phyloP scores from a whole-genome alignment of 2,113 vertebrate species.

The Ciconia stormi region DNA sequence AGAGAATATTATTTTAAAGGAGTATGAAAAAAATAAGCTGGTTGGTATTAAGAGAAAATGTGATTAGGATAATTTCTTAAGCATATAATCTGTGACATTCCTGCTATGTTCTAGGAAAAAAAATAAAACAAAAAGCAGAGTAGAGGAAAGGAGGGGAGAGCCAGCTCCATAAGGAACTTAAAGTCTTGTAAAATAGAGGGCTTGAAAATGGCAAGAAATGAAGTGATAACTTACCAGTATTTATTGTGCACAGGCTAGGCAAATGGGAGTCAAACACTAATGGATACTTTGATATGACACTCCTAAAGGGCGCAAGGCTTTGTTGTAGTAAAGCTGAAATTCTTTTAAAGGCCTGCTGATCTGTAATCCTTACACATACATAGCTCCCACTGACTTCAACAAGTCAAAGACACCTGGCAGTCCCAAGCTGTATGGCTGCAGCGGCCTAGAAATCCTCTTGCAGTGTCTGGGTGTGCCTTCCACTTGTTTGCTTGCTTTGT shows the following conservation, averaged over 20 bases:
- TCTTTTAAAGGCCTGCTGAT: not conserved
- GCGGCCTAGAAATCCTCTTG: not conserved
- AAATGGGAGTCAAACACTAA: not conserved
- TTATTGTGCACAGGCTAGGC: not conserved
- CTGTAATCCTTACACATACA: not conserved
- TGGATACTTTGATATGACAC: not conserved
- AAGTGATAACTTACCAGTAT: not conserved
- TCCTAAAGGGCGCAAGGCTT: not conserved
- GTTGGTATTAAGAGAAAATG: slow-evolving; percentile 10
- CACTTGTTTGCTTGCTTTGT: not conserved
- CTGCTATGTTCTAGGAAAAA: not conserved
- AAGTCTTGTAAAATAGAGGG: not conserved
- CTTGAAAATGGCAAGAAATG: not conserved
- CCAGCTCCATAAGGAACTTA: not conserved
- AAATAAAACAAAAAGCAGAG: not conserved
- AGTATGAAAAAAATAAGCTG: not conserved
- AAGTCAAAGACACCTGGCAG: not conserved
- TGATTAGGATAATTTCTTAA: not conserved
- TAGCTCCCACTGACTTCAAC: not conserved
- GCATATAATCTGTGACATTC: not conserved
- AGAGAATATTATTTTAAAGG: slow-evolving; percentile 48
- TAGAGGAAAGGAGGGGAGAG: not conserved
- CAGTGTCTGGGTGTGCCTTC: not conserved
- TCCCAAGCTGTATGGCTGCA: not conserved
- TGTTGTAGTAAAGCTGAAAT: not conserved